phyloP scores from a whole-genome alignment of 2,113 vertebrate species.

The Garra rufa region DNA sequence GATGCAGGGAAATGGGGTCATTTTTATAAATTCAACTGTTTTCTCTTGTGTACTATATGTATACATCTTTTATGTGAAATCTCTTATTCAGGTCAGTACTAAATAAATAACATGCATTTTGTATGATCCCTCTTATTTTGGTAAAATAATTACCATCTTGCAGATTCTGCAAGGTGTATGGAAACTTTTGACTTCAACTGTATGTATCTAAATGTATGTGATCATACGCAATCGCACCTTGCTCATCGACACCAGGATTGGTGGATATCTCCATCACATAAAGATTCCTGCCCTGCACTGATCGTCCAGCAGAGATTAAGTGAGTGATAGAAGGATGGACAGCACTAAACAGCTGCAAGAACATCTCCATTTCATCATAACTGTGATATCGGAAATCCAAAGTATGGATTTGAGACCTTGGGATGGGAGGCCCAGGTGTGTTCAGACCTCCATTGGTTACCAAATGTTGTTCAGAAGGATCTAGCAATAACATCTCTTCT shows the following conservation, averaged over 20 bases:
- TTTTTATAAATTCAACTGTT: too few relatives aligned
- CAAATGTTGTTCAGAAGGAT: background rate
- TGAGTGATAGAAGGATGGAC: slow-evolving; percentile 83
- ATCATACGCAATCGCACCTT: background rate
- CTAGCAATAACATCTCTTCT: slow-evolving; percentile 32
- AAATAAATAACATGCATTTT: too few relatives aligned
- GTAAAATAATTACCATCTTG: too few relatives aligned
- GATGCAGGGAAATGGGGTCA: too few relatives aligned
- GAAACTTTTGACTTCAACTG: too few relatives aligned
- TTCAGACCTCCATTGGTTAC: background rate
- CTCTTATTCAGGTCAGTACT: too few relatives aligned
- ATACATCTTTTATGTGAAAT: too few relatives aligned
- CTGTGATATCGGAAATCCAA: slow-evolving; percentile 88
- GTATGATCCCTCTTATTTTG: too few relatives aligned
- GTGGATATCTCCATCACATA: slow-evolving; percentile 95
- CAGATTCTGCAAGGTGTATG: too few relatives aligned
- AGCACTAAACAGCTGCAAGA: slow-evolving; percentile 84
- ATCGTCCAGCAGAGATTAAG: slow-evolving; percentile 85
- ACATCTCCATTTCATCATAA: slow-evolving; percentile 92
- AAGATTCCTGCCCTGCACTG: slow-evolving; percentile 83
- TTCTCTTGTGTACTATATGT: too few relatives aligned
- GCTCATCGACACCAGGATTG: slow-evolving; percentile 75
- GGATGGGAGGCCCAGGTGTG: background rate
- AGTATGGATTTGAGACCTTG: slow-evolving; percentile 77
- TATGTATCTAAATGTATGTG: too few relatives aligned